Conservation (phyloP, 2,888 invertebrate genomes). For the Calliscelio sp. region DNA sequence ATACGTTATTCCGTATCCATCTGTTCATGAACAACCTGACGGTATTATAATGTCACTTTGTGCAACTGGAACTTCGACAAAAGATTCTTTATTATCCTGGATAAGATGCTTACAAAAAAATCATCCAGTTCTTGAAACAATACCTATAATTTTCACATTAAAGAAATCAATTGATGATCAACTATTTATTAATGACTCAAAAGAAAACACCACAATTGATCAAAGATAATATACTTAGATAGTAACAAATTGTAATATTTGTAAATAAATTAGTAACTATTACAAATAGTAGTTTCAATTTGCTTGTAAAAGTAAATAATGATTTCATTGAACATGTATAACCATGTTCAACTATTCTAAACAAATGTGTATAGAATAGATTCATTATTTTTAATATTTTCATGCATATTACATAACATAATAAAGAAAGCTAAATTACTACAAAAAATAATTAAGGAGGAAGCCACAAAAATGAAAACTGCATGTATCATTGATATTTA, state of each 20-base stretch:
- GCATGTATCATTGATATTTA: no score
- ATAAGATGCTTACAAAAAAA: conserved; percentile 92
- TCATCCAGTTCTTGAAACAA: conserved; percentile 90
- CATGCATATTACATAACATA: no score
- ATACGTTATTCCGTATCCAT: conserved; percentile 87
- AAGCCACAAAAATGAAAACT: no score
- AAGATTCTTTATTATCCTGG: conserved; percentile 97
- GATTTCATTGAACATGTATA: no score
- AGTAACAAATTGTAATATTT: conserved; percentile 5
- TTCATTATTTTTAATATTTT: no score
- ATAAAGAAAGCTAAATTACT: no score
- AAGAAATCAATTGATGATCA: conserved; percentile 75
- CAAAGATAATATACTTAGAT: no score
- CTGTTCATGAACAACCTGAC: conserved; percentile 97
- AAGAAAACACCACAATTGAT: neutral
- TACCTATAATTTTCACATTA: conserved; percentile 95
- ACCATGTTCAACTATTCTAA: no score
- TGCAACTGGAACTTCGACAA: conserved; percentile 95
- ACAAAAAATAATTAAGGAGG: no score
- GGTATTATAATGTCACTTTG: conserved; percentile 95
- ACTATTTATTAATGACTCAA: neutral
- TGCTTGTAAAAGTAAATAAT: neutral
- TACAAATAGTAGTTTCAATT: no score
- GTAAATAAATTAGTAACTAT: conserved; percentile 8
- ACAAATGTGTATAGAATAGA: no score